phyloP scores from a whole-genome alignment of 2,797 vertebrate species.

The Enteromius mattozi region DNA sequence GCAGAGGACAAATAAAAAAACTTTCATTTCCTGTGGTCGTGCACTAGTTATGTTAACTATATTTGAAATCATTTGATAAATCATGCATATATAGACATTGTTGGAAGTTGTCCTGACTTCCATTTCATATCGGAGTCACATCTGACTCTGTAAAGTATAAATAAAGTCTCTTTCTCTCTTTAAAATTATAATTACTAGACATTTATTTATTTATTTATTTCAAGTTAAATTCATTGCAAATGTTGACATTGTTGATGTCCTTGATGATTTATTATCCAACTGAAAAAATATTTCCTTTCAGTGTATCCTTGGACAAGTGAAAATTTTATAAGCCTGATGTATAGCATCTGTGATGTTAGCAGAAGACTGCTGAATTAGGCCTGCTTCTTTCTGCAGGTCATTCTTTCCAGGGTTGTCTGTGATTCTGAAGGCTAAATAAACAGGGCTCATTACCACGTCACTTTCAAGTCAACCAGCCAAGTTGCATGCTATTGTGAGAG shows the following conservation, averaged over 20 bases:
- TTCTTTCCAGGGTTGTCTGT: slow-evolving; percentile 1
- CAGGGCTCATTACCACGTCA: background rate
- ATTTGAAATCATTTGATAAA: background rate
- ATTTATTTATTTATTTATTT: no score
- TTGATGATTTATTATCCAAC: background rate
- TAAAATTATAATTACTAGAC: background rate
- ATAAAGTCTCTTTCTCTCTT: background rate
- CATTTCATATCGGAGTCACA: no score
- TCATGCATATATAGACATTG: slow-evolving; percentile 4
- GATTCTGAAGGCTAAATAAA: slow-evolving; percentile 27
- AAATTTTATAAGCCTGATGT: slow-evolving; percentile 25
- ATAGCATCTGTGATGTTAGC: background rate
- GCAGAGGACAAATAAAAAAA: background rate
- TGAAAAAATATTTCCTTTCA: background rate
- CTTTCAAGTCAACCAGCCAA: background rate
- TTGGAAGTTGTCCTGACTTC: background rate
- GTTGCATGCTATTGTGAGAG: background rate
- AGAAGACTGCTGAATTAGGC: background rate
- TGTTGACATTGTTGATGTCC: background rate
- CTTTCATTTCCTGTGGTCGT: background rate
- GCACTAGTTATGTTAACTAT: background rate
- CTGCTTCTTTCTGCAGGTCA: background rate
- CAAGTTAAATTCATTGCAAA: background rate
- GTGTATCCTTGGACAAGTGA: background rate
- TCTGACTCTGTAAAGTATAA: background rate